A percentile compares a stretch with the other conserved stretches of the same genome.
These are phyloP conservation scores for Dinocampus coccinellae DNA, from an alignment of 2,888 invertebrate genomes.

Conservation along the genomic window DNA sequence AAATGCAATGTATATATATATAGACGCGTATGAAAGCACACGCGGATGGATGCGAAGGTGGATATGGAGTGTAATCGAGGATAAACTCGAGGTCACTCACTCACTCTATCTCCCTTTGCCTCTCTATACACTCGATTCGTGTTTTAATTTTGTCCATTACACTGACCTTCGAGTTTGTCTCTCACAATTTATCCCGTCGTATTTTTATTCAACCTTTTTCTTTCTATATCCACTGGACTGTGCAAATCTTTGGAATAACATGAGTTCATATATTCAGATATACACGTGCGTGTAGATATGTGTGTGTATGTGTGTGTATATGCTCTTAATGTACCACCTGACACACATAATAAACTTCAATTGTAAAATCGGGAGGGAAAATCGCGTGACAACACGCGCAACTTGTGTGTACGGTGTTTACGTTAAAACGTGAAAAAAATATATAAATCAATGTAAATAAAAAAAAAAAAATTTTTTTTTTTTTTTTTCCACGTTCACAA, in stretches of 20 bases:
- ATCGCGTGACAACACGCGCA: background rate
- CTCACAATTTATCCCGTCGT: background rate
- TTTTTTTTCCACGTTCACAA: background rate
- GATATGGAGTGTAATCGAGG: constrained; percentile 25
- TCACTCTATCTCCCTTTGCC: background rate
- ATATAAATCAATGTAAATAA: background rate
- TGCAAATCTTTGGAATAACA: background rate
- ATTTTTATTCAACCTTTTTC: background rate
- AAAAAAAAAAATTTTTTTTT: background rate
- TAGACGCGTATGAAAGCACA: constrained; percentile 14
- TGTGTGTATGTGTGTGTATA: background rate
- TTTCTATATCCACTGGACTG: background rate
- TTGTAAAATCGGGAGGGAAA: background rate
- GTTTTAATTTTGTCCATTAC: background rate
- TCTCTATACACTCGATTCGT: background rate
- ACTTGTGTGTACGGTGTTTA: background rate
- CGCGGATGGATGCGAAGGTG: constrained; percentile 29
- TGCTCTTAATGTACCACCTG: background rate
- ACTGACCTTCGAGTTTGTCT: background rate
- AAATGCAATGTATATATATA: constrained; percentile 38
- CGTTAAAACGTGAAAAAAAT: background rate
- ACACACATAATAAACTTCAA: constrained; percentile 2
- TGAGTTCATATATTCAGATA: too few species aligned
- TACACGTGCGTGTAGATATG: background rate
- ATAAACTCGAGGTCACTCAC: constrained; percentile 24